phyloP scores from a whole-genome alignment of 2,797 vertebrate genomes.

The Clarias pachynema region DNA sequence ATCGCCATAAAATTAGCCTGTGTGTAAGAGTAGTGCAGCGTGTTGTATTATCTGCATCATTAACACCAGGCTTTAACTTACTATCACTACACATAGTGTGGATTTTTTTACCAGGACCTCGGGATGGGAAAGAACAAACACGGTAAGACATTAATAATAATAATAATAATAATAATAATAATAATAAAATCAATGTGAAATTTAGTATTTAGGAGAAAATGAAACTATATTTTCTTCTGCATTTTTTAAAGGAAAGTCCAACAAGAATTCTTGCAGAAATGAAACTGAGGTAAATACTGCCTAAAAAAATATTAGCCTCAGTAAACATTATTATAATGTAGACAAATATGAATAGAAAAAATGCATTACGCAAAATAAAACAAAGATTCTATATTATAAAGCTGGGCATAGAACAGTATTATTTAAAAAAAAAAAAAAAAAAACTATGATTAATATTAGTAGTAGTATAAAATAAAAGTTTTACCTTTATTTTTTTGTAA shows the following conservation, averaged over 20 bases:
- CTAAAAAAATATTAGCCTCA: neutral
- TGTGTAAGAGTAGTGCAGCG: constrained; percentile 52
- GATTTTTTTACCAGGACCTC: constrained; percentile 58
- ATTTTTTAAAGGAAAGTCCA: neutral
- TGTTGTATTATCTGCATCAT: constrained; percentile 34
- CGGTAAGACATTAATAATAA: constrained; percentile 68
- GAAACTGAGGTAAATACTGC: neutral
- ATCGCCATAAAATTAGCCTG: constrained; percentile 46
- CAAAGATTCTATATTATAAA: neutral
- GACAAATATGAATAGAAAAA: neutral
- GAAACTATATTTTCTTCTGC: too few species aligned
- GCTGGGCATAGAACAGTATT: neutral
- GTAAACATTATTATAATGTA: neutral
- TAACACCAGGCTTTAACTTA: constrained; percentile 31
- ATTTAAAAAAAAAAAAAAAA: neutral
- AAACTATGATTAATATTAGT: neutral
- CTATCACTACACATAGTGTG: constrained; percentile 54
- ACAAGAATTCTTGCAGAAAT: neutral
- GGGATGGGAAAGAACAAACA: constrained; percentile 58
- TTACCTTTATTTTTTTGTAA: neutral
- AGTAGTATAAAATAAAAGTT: neutral
- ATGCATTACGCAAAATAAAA: neutral
- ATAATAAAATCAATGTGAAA: constrained; percentile 24
- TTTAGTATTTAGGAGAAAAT: neutral
- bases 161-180: constrained; percentile 53